Evolutionary conservation across 2,113 vertebrate genomes (phyloP), one percentile per base, ranked within the genome.

Genomic region (Neoarius graeffei): DNA sequence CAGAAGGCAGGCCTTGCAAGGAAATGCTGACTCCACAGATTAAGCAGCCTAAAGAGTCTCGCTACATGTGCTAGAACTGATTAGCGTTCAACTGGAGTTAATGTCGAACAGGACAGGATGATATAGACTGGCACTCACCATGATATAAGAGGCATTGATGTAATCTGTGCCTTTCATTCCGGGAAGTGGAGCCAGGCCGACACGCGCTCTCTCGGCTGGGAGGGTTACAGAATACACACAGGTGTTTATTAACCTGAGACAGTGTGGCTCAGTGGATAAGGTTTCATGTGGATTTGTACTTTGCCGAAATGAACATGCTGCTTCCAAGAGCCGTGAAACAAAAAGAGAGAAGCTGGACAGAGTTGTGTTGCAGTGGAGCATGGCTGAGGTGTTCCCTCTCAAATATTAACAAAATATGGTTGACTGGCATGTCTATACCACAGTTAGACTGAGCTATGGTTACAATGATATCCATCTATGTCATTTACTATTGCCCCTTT

Each of bases 71-170:
- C 57, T 79, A 1, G 7, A 57, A 76, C 19, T 35, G 85, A 88
- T 25, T 42, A n/a, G 64, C 66, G 23, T 25, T 67, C 48, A 60
- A 35, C 25, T 10, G 0, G 15, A 69, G 81, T 86, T 89, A 88
- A 79, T 87, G 74, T 83, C 56, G 81, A 85, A 89, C 80, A 85
- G 86, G 67, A 71, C 19, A 82, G 76, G 73, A 27, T 62, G 54
- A 77, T 64, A 60, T 92, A 92, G 90, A 82, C 57, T 42, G 30
- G 85, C 83, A 91, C 97, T 97, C 92, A 99, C 98, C 98, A 99
- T 99, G 94, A 99, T 97, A 90, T 99, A 99, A 92, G 98, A 99
- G 89, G 97, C 98, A 91, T 99, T 99, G 92, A 98, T 99, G 95
- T 99, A 98, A 94, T 99, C 97, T 15, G 96, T 98, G 94, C 97